phyloP scores from a whole-genome alignment of 1,140 invertebrate species.

The Melipona quadrifasciata region DNA sequence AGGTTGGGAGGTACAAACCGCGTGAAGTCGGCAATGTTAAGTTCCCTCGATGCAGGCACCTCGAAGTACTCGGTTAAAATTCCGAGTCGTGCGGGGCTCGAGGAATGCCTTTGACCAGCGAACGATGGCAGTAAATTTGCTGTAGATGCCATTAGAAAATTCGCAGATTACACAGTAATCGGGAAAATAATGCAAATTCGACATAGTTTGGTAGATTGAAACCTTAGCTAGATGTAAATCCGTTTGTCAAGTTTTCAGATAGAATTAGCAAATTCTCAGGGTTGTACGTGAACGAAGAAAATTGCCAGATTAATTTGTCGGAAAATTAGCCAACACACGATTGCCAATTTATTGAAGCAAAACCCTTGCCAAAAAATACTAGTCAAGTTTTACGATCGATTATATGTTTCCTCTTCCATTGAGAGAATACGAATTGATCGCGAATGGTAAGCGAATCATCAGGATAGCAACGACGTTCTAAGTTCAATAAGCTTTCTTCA shows the following conservation, averaged over 20 bases:
- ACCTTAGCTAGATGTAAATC: background rate
- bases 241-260: background rate
- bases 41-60: too few species aligned
- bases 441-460: background rate
- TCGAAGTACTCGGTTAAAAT: background rate
- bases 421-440: too few species aligned
- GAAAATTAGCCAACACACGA: background rate
- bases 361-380: background rate
- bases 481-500: background rate
- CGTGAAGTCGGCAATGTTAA: background rate
- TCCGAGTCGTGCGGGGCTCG: background rate
- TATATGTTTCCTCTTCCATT: background rate
- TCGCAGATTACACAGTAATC: background rate
- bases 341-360: background rate
- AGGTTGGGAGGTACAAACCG: background rate
- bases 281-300: too few species aligned
- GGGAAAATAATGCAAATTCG: background rate
- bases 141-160: too few species aligned
- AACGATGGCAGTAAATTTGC: background rate
- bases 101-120: background rate
- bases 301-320: too few species aligned
- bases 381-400: background rate
- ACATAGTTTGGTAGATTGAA: background rate
- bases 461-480: background rate
- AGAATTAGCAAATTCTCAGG: background rate